Base-by-base conservation (phyloP, 2,113 vertebrate genomes). In the Podarcis cretensis region DNA sequence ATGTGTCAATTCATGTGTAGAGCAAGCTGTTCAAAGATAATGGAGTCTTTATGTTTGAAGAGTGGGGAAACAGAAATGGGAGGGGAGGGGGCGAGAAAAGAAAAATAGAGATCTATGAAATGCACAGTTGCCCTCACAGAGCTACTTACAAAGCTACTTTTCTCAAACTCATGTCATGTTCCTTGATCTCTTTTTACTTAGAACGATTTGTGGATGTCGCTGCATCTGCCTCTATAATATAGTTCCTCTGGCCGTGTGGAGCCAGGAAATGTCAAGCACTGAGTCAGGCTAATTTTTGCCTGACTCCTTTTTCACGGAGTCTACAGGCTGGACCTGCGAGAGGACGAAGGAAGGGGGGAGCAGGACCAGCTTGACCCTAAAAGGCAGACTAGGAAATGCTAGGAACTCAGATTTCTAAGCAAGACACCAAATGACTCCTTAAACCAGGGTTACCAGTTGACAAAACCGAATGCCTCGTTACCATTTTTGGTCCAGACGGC, bases 1-100 rank as follows among this genome's bases (percentile, higher is more conserved):
- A 97, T 97, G 96, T 97, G 96, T 96, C 97, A 97, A 97, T 97
- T 97, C 97, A 96, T 96, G 96, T 97, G 96, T 96, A 97, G 97
- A 96, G 95, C 96, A 97, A 97, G 96, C 96, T 96, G 96, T 96
- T 97, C 94, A 89, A 93, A 97, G 96, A 97, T 96, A 97, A 97
- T 96, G 96, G 96, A 96, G 96, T 96, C 96, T 97, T 97, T 97
- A 97, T 95, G 95, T 96, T 96, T 96, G 96, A 96, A 97, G 96
- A 96, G 59, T 63, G 59, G 59, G 59, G 59, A 63, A 18, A 20
- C 59, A 63, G 59, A 63, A 63, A 63, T 63, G 18, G 18, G 59
- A 10, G 48, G 9, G 48, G 59, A 20, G 59, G 59, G 59, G 59
- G 59, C 13, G 59, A 63, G 59, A 95, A 92, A 92, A 21, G 25